Base-by-base conservation (phyloP, 2,113 vertebrate genomes). In the Accipiter virgatus region DNA sequence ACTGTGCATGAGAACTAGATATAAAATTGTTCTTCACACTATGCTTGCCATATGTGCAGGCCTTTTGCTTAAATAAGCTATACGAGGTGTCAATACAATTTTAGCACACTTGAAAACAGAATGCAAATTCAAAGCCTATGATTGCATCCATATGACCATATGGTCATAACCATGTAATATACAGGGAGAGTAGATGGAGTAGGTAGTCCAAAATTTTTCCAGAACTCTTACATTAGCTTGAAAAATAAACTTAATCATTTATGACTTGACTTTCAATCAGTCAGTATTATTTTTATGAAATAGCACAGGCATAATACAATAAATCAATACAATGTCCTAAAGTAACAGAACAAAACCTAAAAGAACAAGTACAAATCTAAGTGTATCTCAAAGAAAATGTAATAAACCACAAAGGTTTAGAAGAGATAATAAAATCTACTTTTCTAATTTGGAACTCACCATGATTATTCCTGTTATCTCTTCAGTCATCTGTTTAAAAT, bases 1-100 rank as follows among this genome's bases (percentile, higher is more conserved):
- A 40, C 53, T 62, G 31, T 61, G 86, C 63, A n/a, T 52, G 50
- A 86, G 86, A 88, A 66, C 45, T 13, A 92, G 63, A 23, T 88
- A 66, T 68, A 94, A 42, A 95, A 86, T n/a, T 45, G 9, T 82
- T 94, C 78, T 83, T 92, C 66, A 25, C 79, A 73, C 81, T 61
- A 40, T 10, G 40, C 47, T 66, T 89, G 61, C 93, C 93, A 79
- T 95, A 89, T 91, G 86, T 29, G 59, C 72, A 55, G 59, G 83
- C 20, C 34, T 89, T 81, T 84, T 71, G 80, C 93, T 94, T 83
- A 95, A 88, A 95, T 68, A 95, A 95, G 72, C 68, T 92, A 13
- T 75, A 93, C 56, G 79, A 94, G 36, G 62, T 80, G 79, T 92
- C 66, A 82, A 83, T 80, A 71, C 72, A 77, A 45, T 95, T 93